phyloP scores from a whole-genome alignment of 2,113 vertebrate genomes.

The Ammodytes dubius region DNA sequence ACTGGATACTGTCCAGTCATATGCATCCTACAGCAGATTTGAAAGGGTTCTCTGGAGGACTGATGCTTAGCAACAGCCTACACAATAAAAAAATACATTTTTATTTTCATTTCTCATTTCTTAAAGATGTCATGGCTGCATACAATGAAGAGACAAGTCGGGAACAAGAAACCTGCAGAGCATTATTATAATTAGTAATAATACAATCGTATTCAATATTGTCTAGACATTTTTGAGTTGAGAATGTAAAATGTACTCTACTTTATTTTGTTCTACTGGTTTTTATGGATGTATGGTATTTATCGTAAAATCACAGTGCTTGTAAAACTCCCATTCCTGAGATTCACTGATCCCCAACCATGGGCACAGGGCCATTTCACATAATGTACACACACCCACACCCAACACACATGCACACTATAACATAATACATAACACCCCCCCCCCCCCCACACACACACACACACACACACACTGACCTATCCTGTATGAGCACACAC shows the following conservation, averaged over 20 bases:
- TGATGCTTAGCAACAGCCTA: background rate
- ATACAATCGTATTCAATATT: background rate
- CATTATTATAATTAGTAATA: no score
- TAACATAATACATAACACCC: background rate
- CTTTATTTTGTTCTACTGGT: background rate
- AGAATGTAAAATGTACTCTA: background rate
- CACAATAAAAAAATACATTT: background rate
- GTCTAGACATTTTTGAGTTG: background rate
- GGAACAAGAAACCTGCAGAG: background rate
- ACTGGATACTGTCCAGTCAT: background rate
- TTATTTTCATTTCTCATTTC: background rate
- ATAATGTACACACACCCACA: slow-evolving; percentile 40
- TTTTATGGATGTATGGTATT: slow-evolving; percentile 37
- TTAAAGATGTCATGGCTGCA: background rate
- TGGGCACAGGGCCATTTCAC: slow-evolving; percentile 30
- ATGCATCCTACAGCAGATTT: background rate
- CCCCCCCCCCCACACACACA: slow-evolving; percentile 2
- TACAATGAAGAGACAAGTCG: background rate
- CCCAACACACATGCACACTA: background rate
- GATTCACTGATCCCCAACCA: slow-evolving; percentile 41
- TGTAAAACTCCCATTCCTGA: slow-evolving; percentile 56
- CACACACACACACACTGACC: background rate
- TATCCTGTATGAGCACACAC: background rate
- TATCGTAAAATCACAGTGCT: slow-evolving; percentile 16
- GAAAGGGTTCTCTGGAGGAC: background rate